A percentile compares a stretch with the other conserved stretches of the same genome.
Evolutionary conservation across 1,140 invertebrate species (phyloP).

Genomic region (Dreissena rostriformis): DNA sequence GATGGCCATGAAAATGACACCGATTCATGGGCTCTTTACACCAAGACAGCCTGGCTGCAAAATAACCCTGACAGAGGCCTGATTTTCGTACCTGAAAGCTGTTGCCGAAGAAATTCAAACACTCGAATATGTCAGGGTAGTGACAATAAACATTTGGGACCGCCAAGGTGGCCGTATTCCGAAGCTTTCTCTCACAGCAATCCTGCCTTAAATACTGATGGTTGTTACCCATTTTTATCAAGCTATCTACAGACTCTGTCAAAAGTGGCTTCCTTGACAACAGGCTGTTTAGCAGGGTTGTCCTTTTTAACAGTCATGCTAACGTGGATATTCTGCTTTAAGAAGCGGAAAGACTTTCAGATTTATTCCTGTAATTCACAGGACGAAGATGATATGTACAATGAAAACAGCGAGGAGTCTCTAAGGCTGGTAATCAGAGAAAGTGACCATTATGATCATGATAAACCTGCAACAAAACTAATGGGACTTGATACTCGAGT

Average conservation of each 20-base stretch:
- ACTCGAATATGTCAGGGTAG: constrained; percentile 46
- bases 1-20: constrained; percentile 49
- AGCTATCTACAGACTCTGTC: constrained; percentile 24
- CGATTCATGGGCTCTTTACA: constrained; percentile 48
- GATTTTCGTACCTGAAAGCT: constrained; percentile 51
- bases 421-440: constrained; percentile 5
- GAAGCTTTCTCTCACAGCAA: constrained; percentile 14
- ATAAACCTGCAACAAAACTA: constrained; percentile 8
- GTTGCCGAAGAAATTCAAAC: constrained; percentile 47
- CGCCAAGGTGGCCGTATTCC: constrained; percentile 26
- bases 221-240: constrained; percentile 36
- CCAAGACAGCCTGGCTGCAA: constrained; percentile 38
- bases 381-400: constrained; percentile 36
- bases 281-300: constrained; percentile 36
- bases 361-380: constrained; percentile 15
- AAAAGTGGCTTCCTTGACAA: constrained; percentile 9
- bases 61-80: constrained; percentile 1
- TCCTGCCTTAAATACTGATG: constrained; percentile 35
- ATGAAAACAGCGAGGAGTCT: constrained; percentile 18
- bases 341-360: constrained; percentile 43
- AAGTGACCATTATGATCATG: background rate
- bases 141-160: constrained; percentile 41
- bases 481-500: background rate
- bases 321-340: constrained; percentile 54
- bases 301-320: constrained; percentile 51